Base-by-base conservation (phyloP, 1,140 invertebrate genomes). In the Halotydeus destructor region DNA sequence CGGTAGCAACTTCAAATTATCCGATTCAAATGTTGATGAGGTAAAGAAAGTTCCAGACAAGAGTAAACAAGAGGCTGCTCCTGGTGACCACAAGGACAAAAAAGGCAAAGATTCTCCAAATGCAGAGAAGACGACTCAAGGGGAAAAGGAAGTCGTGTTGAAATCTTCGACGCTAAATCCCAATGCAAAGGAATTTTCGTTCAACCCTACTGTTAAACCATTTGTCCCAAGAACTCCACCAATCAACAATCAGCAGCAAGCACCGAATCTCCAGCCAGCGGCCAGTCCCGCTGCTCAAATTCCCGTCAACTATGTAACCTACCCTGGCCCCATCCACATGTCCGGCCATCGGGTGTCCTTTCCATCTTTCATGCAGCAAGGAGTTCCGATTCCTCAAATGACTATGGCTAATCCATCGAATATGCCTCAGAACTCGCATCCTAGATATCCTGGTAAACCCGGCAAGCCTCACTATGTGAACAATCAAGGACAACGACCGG, bases 161-260 rank as follows among this genome's bases (percentile, higher is more conserved):
- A 76, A 78, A 53, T 78, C 77, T 54, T 82, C 76, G 16, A 81
- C 70, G 1, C 64, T 84, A 25, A 84, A 84, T 68, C 79, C 80
- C 24, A 76, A 84, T 57, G 79, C 79, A 16, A 84, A 84, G 60
- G 78, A 82, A 62, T 84, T 83, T 62, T 62, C 68, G 12, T 62
- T 72, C 37, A 85, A 84, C 68, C 80, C 80, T 18, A 75, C 75
- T 52, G 72, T 77, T 19, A 84, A 83, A 55, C 69, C 77, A 5
- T 86, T 85, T 57, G 76, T 75, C 46, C 78, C 79, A 27, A 12
- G 37, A 44, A 36, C 46, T 27, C 16, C 31, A 25, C n/a, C 19
- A 35, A 19, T 37, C 37, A 44, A 40, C n/a, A 43, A 31, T 41
- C 22, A n/a, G 16, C 8, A 18, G 27, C 39, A 43, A 21, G 12